Evolutionary conservation across 2,113 vertebrate species (phyloP), one percentile per base, ranked within the genome.

Genomic region (Sylvilagus bachmani): DNA sequence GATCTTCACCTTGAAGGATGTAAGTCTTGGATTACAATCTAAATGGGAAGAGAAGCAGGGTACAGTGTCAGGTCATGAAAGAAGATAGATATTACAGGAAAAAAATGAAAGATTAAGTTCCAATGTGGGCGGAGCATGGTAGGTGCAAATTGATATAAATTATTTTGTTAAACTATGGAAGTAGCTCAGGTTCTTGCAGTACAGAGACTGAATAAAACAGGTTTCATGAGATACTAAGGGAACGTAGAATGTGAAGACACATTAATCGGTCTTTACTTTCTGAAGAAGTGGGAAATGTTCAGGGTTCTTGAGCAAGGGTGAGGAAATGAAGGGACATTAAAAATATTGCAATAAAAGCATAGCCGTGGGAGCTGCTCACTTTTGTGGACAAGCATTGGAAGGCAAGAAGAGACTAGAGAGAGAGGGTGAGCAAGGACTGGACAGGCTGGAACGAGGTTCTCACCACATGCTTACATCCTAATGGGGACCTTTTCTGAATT

Each of bases 111-210:
- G 17, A 58, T 55, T 55, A 71, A 22, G 14, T n/a, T 1, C 25
- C 13, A 78, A 17, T 27, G 53, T 71, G 8, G 36, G 38, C 55
- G 38, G 69, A 31, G 5, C 1, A 0, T 10, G 7, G 8, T 14
- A 86, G 64, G 2, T 70, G 1, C 7, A 33, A 84, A 31, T 24
- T 3, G 7, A 86, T 79, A 11, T n/a, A 49, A 51, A 70, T 75
- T 62, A 71, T 44, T 77, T 91, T 36, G 19, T 24, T 58, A 67
- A 67, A 84, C 33, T 89, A 77, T 86, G n/a, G 33, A 70, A 73
- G 86, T 2, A 92, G 17, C 2, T 55, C 3, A n/a, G 0, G 1
- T 55, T 89, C 6, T 70, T 79, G 16, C 1, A 84, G 27, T 27
- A 36, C 12, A 55, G 10, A 16, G 0, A 7, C 7, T 82, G 17